Base-by-base conservation (phyloP, 2,888 invertebrate genomes). In the Noctua janthe region DNA sequence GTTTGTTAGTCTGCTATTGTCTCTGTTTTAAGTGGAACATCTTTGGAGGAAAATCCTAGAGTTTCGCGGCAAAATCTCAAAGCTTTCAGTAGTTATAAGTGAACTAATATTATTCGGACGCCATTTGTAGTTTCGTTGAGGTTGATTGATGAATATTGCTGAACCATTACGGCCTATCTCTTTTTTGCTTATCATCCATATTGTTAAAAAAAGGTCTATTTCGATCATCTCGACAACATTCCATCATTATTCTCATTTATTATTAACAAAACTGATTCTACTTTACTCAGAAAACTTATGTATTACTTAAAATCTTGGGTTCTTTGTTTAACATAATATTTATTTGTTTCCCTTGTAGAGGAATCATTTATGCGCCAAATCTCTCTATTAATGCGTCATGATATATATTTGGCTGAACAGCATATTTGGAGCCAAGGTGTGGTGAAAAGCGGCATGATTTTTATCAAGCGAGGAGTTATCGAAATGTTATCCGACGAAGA, bases 401-500 rank as follows among this genome's bases (percentile, higher is more conserved):
- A 96, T 89, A 77, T 97, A 6, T 96, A 91, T 78, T 90, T 97
- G 17, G 92, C 93, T 54, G 97, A 95, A 0, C 97, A 97, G 86
- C 89, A 93, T 75, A 93, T 97, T 39, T 97, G 96, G 96, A 95
- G 92, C 71, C 97, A 97, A 81, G 96, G 94, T 0, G 96, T 97
- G 4, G 96, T 97, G 43, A 97, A 96, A 87, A 91, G 81, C 49
- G 96, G 96, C 1, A 95, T 97, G 96, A 91, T 97, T 23, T 97
- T 94, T 83, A 92, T 97, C 69, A 97, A 97, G 82, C 93, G 93
- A 86, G 97, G 97, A 2, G 94, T 96, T 66, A 89, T 97, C 5
- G 97, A 97, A 88, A 95, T 97, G 94, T 92, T 97, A 1, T 97
- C 97, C 0, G 97, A 97, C 86, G 97, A 97, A 88, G 97, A 97